Percentiles rank a stretch among this genome's conserved stretches.
These are phyloP conservation scores for Drosophila koepferae DNA, from an alignment of 2,888 invertebrate genomes.

Conservation along the genomic window DNA sequence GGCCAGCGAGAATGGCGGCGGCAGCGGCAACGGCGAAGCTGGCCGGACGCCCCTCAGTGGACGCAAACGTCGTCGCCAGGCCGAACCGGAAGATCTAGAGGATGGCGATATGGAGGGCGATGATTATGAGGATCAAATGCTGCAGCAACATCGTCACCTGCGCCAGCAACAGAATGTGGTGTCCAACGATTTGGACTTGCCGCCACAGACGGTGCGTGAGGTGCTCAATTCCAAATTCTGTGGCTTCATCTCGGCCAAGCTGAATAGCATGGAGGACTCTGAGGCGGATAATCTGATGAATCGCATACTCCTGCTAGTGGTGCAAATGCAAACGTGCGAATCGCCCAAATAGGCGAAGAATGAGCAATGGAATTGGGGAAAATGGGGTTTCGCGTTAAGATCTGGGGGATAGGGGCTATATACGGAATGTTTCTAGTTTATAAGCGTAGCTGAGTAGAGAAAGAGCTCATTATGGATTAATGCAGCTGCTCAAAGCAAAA, in stretches of 20 bases:
- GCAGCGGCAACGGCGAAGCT: conserved; percentile 23
- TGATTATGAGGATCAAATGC: conserved; percentile 82
- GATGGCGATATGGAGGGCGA: conserved; percentile 65
- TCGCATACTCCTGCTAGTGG: conserved; percentile 81
- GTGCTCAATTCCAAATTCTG: conserved; percentile 84
- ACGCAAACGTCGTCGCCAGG: conserved; percentile 72
- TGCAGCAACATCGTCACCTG: conserved; percentile 82
- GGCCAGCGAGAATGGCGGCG: conserved; percentile 47
- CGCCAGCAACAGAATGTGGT: conserved; percentile 77
- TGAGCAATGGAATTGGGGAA: not conserved
- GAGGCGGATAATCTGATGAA: conserved; percentile 84
- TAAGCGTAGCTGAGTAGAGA: conserved; percentile 31
- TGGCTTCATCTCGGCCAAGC: conserved; percentile 83
- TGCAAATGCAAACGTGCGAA: conserved; percentile 81
- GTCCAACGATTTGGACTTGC: conserved; percentile 67
- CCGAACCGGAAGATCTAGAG: conserved; percentile 52
- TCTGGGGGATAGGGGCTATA: not conserved
- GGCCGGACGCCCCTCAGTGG: conserved; percentile 27
- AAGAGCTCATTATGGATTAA: conserved; percentile 58
- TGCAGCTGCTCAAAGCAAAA: conserved; percentile 62
- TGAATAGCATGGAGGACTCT: conserved; percentile 83
- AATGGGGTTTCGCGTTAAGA: not conserved
- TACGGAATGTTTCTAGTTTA: conserved; percentile 17
- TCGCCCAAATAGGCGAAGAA: conserved; percentile 42
- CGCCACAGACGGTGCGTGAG: conserved; percentile 83